These are phyloP conservation scores for Tor tambroides DNA, from an alignment of 2,113 vertebrate genomes.

Conservation along the genomic window DNA sequence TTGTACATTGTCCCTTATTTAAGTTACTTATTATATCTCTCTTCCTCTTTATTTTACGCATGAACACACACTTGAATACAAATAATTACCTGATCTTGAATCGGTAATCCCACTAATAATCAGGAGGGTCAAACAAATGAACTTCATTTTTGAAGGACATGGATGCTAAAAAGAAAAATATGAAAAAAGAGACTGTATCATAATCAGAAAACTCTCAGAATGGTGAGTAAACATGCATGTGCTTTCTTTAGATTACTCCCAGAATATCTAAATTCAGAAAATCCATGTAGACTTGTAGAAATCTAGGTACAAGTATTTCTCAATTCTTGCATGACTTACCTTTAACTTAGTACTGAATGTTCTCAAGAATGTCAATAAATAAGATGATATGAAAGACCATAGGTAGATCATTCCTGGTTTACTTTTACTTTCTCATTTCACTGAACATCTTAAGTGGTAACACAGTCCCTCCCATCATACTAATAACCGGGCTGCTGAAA, in stretches of 20 bases:
- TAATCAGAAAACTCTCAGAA: neutral
- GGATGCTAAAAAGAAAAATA: neutral
- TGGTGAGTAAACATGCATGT: too few species aligned
- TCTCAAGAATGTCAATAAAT: neutral
- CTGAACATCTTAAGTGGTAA: neutral
- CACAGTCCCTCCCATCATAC: neutral
- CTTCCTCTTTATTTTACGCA: too few species aligned
- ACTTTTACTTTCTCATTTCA: too few species aligned
- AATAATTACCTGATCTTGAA: constrained; percentile 5
- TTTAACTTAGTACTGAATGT: neutral
- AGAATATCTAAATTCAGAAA: too few species aligned
- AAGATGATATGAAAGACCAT: neutral
- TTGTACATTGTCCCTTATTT: neutral
- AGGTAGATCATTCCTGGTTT: neutral
- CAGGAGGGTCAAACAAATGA: neutral
- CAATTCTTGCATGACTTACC: neutral
- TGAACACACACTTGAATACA: neutral
- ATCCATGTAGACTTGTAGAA: too few species aligned
- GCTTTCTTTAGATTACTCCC: neutral
- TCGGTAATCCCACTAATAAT: neutral
- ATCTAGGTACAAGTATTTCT: too few species aligned
- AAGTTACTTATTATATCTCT: neutral
- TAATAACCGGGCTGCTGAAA: too few species aligned
- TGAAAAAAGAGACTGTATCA: neutral
- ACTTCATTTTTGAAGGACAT: neutral